These are phyloP conservation scores for Temnothorax nylanderi DNA, from an alignment of 1,140 invertebrate species.

Conservation along the genomic window DNA sequence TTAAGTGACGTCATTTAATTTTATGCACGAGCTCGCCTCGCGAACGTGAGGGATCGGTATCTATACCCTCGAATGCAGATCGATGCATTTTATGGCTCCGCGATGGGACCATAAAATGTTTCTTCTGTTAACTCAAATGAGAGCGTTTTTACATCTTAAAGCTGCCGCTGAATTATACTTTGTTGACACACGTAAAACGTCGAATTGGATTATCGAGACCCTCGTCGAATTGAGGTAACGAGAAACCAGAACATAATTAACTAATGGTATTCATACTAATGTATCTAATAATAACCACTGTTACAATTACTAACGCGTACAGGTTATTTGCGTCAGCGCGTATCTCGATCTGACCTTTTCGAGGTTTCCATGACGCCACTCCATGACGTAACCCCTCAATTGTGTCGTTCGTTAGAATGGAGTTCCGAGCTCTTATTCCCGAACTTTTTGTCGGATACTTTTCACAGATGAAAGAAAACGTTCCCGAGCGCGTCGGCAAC, in stretches of 20 bases:
- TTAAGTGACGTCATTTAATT: neutral
- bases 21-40: neutral
- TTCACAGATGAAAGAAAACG: slow-evolving; percentile 49
- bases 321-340: neutral
- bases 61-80: neutral
- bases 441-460: neutral
- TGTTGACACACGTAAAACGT: neutral
- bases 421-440: neutral
- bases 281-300: neutral
- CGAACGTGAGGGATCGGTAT: neutral
- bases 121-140: slow-evolving; percentile 1
- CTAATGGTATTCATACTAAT: neutral
- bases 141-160: neutral
- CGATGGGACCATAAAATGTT: neutral
- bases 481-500: neutral
- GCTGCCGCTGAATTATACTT: neutral
- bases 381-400: neutral
- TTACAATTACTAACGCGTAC: neutral
- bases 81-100: neutral
- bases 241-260: neutral
- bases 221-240: neutral
- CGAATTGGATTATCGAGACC: neutral
- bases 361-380: neutral
- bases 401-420: neutral
- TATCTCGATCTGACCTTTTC: neutral